Evolutionary conservation across 2,113 vertebrate genomes (phyloP).

Genomic region (Oryzias curvinotus): DNA sequence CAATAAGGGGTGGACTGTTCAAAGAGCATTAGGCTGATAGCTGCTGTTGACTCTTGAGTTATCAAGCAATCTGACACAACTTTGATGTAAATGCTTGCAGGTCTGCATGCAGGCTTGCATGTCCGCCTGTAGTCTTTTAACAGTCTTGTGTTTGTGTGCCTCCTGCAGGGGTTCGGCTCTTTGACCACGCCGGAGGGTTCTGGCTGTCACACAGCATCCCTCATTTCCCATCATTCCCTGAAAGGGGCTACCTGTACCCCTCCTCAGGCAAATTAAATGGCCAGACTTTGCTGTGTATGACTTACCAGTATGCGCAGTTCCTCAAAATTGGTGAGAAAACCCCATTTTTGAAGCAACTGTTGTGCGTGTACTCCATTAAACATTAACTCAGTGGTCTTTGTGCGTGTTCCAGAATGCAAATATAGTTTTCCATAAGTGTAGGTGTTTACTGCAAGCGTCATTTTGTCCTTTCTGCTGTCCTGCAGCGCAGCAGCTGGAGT

Average conservation of each 20-base stretch:
- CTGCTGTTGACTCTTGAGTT: constrained; percentile 42
- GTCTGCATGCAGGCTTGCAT: not conserved
- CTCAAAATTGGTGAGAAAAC: constrained; percentile 79
- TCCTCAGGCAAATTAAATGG: constrained; percentile 79
- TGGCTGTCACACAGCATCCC: constrained; percentile 91
- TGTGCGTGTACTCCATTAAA: constrained; percentile 6
- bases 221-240: constrained; percentile 84
- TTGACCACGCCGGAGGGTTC: constrained; percentile 87
- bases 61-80: not conserved
- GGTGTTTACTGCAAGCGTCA: too few relatives aligned
- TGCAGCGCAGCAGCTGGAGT: constrained; percentile 83
- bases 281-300: constrained; percentile 85
- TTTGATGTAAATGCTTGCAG: constrained; percentile 9
- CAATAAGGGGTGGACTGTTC: constrained; percentile 36
- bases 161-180: constrained; percentile 82
- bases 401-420: not conserved
- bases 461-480: not conserved
- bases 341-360: constrained; percentile 4
- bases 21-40: constrained; percentile 64
- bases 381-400: not conserved
- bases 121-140: not conserved
- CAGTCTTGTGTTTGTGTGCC: constrained; percentile 14
- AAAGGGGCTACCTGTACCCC: constrained; percentile 85
- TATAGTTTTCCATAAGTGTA: not conserved
- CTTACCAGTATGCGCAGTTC: constrained; percentile 83